These are phyloP conservation scores for Cherax destructor DNA, from an alignment of 1,140 invertebrate genomes.

Conservation along the genomic window DNA sequence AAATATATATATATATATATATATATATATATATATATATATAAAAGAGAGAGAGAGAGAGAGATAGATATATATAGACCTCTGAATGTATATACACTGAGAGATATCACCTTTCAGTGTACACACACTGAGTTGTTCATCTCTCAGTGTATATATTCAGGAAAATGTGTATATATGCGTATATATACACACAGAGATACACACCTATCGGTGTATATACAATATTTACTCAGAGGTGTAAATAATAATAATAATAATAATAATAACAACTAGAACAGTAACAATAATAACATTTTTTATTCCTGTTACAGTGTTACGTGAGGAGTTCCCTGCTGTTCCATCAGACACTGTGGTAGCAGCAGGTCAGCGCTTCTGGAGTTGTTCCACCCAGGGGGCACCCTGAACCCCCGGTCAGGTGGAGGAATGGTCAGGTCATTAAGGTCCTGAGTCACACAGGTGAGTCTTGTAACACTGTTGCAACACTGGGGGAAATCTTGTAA, in stretches of 20 bases:
- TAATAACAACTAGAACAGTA: background rate
- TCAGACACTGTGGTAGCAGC: slow-evolving; percentile 90
- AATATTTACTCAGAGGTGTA: background rate
- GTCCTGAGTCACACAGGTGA: slow-evolving; percentile 74
- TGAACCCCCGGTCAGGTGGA: slow-evolving; percentile 91
- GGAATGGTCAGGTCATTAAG: slow-evolving; percentile 86
- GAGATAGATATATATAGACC: no score
- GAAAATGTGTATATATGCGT: background rate
- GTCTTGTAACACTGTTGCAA: background rate
- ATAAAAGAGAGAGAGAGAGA: no score
- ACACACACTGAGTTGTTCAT: no score
- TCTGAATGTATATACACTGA: no score
- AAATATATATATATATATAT: no score
- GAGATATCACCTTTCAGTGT: no score
- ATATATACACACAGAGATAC: background rate
- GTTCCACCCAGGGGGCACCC: slow-evolving; percentile 93
- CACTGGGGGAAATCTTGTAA: no score
- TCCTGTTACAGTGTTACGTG: slow-evolving; percentile 86
- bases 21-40: no score
- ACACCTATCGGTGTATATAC: no score
- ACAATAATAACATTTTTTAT: no score
- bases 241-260: background rate
- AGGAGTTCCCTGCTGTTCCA: slow-evolving; percentile 93
- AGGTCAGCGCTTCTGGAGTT: slow-evolving; percentile 91
- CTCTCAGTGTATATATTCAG: no score